Evolutionary conservation across 2,888 invertebrate genomes (phyloP).

Genomic region (Troides oblongomaculatus): DNA sequence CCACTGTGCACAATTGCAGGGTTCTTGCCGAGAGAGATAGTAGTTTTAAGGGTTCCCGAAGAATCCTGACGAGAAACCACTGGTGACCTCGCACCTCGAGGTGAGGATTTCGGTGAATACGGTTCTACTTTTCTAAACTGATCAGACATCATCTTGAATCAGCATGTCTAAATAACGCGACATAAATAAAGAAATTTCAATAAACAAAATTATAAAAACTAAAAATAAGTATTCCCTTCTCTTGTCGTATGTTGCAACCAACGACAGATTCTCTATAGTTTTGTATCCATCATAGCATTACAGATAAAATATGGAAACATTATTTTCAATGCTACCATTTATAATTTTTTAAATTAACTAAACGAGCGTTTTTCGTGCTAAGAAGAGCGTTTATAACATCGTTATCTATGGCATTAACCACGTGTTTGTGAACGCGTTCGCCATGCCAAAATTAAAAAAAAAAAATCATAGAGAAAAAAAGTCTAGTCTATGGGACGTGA

Average conservation of each 20-base stretch:
- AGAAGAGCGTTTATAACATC: not conserved
- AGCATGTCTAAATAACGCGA: conserved; percentile 66
- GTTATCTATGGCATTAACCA: conserved; percentile 52
- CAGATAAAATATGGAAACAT: conserved; percentile 13
- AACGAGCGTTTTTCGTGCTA: conserved; percentile 8
- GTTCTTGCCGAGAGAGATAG: conserved; percentile 97
- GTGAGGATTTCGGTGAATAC: conserved; percentile 97
- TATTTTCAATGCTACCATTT: conserved; percentile 30
- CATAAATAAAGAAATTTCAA: conserved; percentile 59
- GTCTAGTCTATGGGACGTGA: conserved; percentile 67
- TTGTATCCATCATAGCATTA: conserved; percentile 13
- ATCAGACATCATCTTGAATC: conserved; percentile 94
- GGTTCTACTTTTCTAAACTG: conserved; percentile 95
- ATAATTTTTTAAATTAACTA: not conserved
- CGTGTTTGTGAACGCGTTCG: conserved; percentile 45
- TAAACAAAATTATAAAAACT: conserved; percentile 67
- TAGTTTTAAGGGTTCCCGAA: conserved; percentile 97
- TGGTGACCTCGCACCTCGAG: conserved; percentile 95
- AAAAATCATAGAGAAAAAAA: conserved; percentile 53
- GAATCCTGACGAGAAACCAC: conserved; percentile 98
- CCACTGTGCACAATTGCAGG: conserved; percentile 98
- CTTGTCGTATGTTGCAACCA: conserved; percentile 28
- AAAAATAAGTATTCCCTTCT: conserved; percentile 48
- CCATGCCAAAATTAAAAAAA: conserved; percentile 29
- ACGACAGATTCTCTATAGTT: conserved; percentile 22